Evolutionary conservation across 1,140 invertebrate genomes (phyloP).

Genomic region (Drosophila sulfurigaster): DNA sequence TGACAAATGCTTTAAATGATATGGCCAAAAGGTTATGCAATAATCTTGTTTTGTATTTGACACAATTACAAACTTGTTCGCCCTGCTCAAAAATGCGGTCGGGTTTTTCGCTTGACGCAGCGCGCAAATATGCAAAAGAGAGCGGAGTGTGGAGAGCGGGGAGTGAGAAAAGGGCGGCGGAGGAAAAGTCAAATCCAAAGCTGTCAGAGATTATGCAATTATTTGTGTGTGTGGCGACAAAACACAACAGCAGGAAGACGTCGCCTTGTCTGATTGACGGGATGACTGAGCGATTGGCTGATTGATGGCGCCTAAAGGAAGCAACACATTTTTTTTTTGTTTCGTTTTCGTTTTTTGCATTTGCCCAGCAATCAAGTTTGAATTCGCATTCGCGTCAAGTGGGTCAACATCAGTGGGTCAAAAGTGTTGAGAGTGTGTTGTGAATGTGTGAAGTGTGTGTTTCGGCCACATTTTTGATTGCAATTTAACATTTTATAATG

Average conservation of each 20-base stretch:
- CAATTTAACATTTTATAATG: slow-evolving; percentile 49
- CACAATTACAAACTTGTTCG: slow-evolving; percentile 81
- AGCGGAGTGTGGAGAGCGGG: slow-evolving; percentile 16
- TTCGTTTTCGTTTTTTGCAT: too few species aligned
- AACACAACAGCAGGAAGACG: slow-evolving; percentile 25
- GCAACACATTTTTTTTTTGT: slow-evolving; percentile 1
- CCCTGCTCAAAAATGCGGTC: slow-evolving; percentile 73
- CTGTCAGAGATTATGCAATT: slow-evolving; percentile 63
- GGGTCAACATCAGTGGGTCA: slow-evolving; percentile 79
- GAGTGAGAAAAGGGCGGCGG: slow-evolving; percentile 55
- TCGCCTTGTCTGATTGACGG: slow-evolving; percentile 11
- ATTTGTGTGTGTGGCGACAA: slow-evolving; percentile 63
- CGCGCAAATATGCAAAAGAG: slow-evolving; percentile 71
- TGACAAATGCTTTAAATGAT: slow-evolving; percentile 36
- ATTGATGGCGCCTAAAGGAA: slow-evolving; percentile 41
- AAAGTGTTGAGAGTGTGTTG: slow-evolving; percentile 26
- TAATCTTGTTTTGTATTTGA: slow-evolving; percentile 60
- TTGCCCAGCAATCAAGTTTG: slow-evolving; percentile 8
- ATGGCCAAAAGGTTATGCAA: slow-evolving; percentile 56
- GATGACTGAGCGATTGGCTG: slow-evolving; percentile 30
- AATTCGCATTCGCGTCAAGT: slow-evolving; percentile 38
- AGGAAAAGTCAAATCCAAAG: slow-evolving; percentile 69
- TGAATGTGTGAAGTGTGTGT: slow-evolving; percentile 16
- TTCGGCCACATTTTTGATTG: slow-evolving; percentile 57
- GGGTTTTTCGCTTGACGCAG: slow-evolving; percentile 57